Conservation (phyloP, 2,797 vertebrate genomes). For the Neoniphon sammara region DNA sequence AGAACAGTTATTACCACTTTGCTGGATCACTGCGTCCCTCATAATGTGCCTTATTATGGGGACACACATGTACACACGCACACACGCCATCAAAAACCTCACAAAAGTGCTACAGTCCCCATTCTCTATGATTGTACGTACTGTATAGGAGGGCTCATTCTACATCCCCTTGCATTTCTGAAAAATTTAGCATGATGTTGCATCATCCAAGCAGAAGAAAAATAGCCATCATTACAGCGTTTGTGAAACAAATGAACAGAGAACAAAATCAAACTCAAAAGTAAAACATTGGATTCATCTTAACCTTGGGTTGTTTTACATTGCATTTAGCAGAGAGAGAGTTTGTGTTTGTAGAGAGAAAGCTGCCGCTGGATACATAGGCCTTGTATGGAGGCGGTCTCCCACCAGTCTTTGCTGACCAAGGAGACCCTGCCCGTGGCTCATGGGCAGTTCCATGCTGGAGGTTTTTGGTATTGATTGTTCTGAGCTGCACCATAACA, state of each 20-base stretch:
- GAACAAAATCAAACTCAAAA: constrained; percentile 58
- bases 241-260: constrained; percentile 44
- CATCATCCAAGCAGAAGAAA: constrained; percentile 66
- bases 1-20: constrained; percentile 44
- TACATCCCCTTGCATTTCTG: constrained; percentile 60
- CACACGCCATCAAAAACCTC: constrained; percentile 67
- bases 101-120: constrained; percentile 77
- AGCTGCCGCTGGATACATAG: constrained; percentile 75
- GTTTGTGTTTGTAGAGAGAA: constrained; percentile 45
- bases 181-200: constrained; percentile 68
- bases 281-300: constrained; percentile 57
- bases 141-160: constrained; percentile 59
- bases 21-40: constrained; percentile 57
- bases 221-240: constrained; percentile 54
- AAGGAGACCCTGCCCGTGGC: constrained; percentile 68
- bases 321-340: constrained; percentile 60
- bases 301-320: constrained; percentile 52
- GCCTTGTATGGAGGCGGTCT: constrained; percentile 64
- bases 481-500: constrained; percentile 74
- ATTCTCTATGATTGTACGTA: constrained; percentile 79
- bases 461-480: constrained; percentile 81
- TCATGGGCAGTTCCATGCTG: constrained; percentile 74
- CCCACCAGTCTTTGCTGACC: constrained; percentile 62
- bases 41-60: constrained; percentile 51
- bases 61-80: constrained; percentile 20